These are phyloP conservation scores for Syrrhaptes paradoxus DNA, from an alignment of 2,113 vertebrate species.

Conservation along the genomic window DNA sequence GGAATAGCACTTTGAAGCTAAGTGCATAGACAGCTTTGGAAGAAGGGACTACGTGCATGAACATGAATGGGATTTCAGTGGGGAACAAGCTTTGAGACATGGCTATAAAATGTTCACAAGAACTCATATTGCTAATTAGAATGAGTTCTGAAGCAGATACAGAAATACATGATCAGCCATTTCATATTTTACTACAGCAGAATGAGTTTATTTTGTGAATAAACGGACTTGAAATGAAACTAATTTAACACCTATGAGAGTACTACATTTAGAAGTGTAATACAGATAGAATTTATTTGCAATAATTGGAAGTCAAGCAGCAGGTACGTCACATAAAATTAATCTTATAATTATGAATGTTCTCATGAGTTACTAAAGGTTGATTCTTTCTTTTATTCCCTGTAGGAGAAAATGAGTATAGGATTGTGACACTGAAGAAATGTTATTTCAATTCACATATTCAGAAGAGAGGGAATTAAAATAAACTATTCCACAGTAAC, in stretches of 20 bases:
- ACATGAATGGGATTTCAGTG: not conserved
- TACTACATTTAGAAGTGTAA: not conserved
- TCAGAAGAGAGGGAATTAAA: not conserved
- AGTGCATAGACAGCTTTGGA: not conserved
- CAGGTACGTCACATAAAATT: not conserved
- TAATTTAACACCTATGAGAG: not conserved
- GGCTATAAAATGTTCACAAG: not conserved
- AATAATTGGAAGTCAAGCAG: not conserved
- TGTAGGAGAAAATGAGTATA: not conserved
- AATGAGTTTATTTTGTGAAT: not conserved
- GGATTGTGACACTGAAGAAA: not conserved
- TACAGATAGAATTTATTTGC: not conserved
- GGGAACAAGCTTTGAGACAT: not conserved
- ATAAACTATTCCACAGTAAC: not conserved
- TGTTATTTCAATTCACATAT: not conserved
- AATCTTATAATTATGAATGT: not conserved
- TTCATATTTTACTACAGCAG: not conserved
- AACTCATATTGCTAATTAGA: not conserved
- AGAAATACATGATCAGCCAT: not conserved
- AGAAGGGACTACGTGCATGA: not conserved
- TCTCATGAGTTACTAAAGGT: not conserved
- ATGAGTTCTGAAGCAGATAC: not conserved
- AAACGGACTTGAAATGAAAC: not conserved
- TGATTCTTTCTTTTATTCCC: not conserved
- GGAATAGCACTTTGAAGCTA: not conserved